Percentiles rank a stretch among this genome's conserved stretches.
Conservation (phyloP, 1,140 invertebrate genomes). For the Hyposmocoma kahamanoa region DNA sequence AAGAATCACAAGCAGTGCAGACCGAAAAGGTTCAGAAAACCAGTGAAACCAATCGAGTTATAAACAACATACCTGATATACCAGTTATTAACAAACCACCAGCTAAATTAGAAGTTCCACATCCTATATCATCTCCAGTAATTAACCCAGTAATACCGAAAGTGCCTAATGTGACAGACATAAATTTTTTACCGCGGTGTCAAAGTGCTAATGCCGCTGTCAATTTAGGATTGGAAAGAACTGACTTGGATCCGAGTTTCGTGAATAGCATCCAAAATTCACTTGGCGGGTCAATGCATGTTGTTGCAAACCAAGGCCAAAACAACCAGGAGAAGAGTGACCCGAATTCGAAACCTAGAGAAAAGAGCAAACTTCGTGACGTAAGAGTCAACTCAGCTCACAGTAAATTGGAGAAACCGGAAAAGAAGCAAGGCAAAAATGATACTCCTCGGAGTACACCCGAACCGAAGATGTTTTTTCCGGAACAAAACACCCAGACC, state of each 20-base stretch:
- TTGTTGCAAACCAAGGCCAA: slow-evolving; percentile 30
- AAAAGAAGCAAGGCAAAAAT: slow-evolving; percentile 59
- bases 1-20: slow-evolving; percentile 60
- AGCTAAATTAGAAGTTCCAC: slow-evolving; percentile 62
- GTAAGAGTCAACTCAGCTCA: slow-evolving; percentile 69
- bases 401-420: slow-evolving; percentile 65
- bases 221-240: slow-evolving; percentile 51
- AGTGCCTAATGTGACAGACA: slow-evolving; percentile 53
- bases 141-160: slow-evolving; percentile 61
- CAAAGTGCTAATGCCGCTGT: slow-evolving; percentile 62
- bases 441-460: slow-evolving; percentile 55
- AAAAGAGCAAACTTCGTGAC: slow-evolving; percentile 68
- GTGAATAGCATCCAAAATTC: slow-evolving; percentile 42
- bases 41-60: slow-evolving; percentile 38
- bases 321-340: slow-evolving; percentile 54
- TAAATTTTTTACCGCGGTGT: slow-evolving; percentile 63
- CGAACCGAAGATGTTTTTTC: slow-evolving; percentile 69
- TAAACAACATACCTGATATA: slow-evolving; percentile 36
- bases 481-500: slow-evolving; percentile 45
- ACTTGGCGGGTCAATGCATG: slow-evolving; percentile 45
- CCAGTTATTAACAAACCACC: slow-evolving; percentile 54
- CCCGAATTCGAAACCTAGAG: slow-evolving; percentile 49
- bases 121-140: slow-evolving; percentile 62
- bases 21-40: slow-evolving; percentile 58
- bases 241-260: slow-evolving; percentile 46